Percentiles rank a stretch among this genome's conserved stretches.
These are phyloP conservation scores for Cyanistes caeruleus DNA, from an alignment of 2,113 vertebrate genomes.

Conservation along the genomic window DNA sequence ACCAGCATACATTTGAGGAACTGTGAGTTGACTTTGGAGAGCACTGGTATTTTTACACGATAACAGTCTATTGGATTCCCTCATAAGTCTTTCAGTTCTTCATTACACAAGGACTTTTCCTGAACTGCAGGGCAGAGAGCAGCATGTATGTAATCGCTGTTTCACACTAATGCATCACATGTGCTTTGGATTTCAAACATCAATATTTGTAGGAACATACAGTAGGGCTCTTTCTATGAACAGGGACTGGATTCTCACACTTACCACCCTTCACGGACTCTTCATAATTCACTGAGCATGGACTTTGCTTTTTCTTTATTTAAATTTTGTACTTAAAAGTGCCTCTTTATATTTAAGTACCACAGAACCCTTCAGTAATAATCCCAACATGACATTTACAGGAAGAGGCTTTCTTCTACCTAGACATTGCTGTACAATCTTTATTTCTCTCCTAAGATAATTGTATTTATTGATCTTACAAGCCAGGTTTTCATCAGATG, in stretches of 20 bases:
- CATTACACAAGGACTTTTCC: slow-evolving; percentile 70
- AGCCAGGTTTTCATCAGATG: background rate
- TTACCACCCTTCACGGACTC: slow-evolving; percentile 27
- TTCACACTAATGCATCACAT: slow-evolving; percentile 71
- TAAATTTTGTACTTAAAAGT: slow-evolving; percentile 18
- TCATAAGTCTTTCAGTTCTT: slow-evolving; percentile 72
- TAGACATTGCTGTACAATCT: background rate
- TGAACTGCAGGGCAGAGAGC: slow-evolving; percentile 53
- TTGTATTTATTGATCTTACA: background rate
- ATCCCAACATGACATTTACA: background rate
- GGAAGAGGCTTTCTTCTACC: background rate
- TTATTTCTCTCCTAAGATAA: background rate
- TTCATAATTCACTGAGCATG: slow-evolving; percentile 44
- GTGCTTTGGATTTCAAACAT: slow-evolving; percentile 70
- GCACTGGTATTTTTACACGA: slow-evolving; percentile 68
- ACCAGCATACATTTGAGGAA: slow-evolving; percentile 56
- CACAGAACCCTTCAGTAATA: background rate
- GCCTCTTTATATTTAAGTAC: slow-evolving; percentile 23
- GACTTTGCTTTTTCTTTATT: slow-evolving; percentile 40
- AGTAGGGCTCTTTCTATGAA: slow-evolving; percentile 54
- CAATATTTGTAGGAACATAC: slow-evolving; percentile 70
- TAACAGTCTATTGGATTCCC: slow-evolving; percentile 68
- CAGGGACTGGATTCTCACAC: slow-evolving; percentile 48
- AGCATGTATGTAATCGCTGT: slow-evolving; percentile 70
- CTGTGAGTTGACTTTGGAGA: slow-evolving; percentile 72